These are phyloP conservation scores for Onychostruthus taczanowskii DNA, from an alignment of 2,113 vertebrate genomes.

Conservation along the genomic window DNA sequence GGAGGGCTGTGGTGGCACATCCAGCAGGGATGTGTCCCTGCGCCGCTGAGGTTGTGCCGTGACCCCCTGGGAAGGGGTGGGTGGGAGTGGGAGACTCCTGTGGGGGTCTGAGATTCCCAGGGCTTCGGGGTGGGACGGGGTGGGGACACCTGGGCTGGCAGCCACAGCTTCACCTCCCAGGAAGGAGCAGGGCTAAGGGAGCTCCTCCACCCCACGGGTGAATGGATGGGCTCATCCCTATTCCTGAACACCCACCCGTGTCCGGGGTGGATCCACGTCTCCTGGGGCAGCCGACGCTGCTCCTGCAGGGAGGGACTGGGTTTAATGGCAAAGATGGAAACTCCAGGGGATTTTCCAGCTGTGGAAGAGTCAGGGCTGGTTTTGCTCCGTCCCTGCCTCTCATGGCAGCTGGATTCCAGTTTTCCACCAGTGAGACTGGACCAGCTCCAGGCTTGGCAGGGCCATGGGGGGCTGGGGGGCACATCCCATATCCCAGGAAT, in stretches of 20 bases:
- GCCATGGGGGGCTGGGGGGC: background rate
- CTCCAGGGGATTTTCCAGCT: background rate
- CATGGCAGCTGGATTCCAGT: accelerated
- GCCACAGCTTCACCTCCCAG: accelerated
- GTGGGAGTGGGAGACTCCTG: accelerated
- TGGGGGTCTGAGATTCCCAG: accelerated
- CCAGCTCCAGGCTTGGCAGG: background rate
- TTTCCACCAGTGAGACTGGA: background rate
- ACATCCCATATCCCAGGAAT: background rate
- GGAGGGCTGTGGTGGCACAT: accelerated
- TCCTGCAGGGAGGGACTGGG: background rate
- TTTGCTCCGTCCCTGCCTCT: background rate
- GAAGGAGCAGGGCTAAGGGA: background rate
- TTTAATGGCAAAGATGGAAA: background rate
- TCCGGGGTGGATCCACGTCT: background rate
- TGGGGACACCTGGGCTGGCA: background rate
- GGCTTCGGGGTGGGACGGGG: background rate
- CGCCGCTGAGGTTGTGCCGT: accelerated
- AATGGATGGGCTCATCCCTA: background rate
- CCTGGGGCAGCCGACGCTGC: background rate
- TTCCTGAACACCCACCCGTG: background rate
- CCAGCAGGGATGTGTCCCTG: background rate
- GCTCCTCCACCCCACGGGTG: background rate
- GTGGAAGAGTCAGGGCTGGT: background rate
- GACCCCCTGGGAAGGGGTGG: accelerated